Percentiles rank a stretch among this genome's conserved stretches.
Conservation (phyloP, 2,113 vertebrate species). For the Hippocampus barbouri region DNA sequence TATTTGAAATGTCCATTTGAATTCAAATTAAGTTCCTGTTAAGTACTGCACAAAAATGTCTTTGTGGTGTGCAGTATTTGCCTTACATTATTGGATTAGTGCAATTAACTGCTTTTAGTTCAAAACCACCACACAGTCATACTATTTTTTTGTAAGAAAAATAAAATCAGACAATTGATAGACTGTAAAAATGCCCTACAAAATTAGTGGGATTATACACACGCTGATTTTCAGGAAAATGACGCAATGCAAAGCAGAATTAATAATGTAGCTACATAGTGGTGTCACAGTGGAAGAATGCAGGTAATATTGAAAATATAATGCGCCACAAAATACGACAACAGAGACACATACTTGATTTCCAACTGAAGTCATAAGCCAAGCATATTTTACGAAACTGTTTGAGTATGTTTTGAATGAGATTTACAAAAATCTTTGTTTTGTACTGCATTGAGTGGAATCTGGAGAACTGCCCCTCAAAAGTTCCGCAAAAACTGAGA, state of each 20-base stretch:
- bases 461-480: not conserved
- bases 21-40: not conserved
- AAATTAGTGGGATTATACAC: not conserved
- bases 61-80: not conserved
- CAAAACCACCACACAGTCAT: not conserved
- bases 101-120: not conserved
- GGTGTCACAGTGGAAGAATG: not conserved
- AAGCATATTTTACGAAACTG: not conserved
- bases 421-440: not conserved
- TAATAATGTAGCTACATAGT: not conserved
- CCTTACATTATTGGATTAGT: not conserved
- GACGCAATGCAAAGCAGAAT: not conserved
- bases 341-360: not conserved
- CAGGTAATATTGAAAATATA: not conserved
- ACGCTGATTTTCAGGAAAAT: not conserved
- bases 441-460: too few species aligned
- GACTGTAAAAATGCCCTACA: not conserved
- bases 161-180: not conserved
- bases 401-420: not conserved
- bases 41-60: not conserved
- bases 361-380: not conserved
- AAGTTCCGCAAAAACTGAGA: not conserved
- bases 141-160: not conserved
- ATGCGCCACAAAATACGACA: not conserved
- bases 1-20: not conserved